Evolutionary conservation across 2,888 invertebrate genomes (phyloP).

Genomic region (Octonoba sinensis): DNA sequence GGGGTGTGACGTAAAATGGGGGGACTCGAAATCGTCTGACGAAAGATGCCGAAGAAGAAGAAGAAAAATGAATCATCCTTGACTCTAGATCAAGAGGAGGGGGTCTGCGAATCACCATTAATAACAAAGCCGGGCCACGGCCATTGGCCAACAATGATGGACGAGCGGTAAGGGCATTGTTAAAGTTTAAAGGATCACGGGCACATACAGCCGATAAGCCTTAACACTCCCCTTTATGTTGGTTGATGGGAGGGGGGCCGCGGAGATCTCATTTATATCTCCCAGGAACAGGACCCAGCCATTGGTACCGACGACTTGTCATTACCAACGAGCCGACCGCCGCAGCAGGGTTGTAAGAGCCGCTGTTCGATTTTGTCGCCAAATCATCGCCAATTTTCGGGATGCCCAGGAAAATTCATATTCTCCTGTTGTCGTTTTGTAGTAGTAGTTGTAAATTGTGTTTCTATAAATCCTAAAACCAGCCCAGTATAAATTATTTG

Average conservation of each 20-base stretch:
- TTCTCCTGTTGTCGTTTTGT: too few species aligned
- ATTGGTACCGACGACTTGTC: conserved; percentile 60
- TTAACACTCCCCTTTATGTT: conserved; percentile 61
- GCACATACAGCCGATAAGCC: conserved; percentile 62
- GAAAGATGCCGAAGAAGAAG: conserved; percentile 15
- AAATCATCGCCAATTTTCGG: conserved; percentile 10
- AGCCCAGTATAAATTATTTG: too few species aligned
- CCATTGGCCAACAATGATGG: conserved; percentile 63
- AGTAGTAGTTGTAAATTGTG: too few species aligned
- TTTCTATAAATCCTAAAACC: too few species aligned
- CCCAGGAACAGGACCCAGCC: conserved; percentile 61
- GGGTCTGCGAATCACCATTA: conserved; percentile 54
- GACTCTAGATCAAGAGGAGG: conserved; percentile 45
- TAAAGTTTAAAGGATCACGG: conserved; percentile 63
- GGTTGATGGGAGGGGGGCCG: conserved; percentile 44
- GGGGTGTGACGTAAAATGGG: background rate
- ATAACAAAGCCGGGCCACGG: conserved; percentile 59
- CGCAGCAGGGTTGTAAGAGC: conserved; percentile 40
- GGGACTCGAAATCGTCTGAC: background rate
- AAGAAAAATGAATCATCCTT: conserved; percentile 64
- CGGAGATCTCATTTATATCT: conserved; percentile 62
- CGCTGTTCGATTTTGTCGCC: background rate
- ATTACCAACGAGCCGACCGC: conserved; percentile 64
- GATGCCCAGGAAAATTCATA: too few species aligned
- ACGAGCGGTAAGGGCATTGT: conserved; percentile 62